phyloP scores from a whole-genome alignment of 1,140 invertebrate genomes.

The Ips nitidus region DNA sequence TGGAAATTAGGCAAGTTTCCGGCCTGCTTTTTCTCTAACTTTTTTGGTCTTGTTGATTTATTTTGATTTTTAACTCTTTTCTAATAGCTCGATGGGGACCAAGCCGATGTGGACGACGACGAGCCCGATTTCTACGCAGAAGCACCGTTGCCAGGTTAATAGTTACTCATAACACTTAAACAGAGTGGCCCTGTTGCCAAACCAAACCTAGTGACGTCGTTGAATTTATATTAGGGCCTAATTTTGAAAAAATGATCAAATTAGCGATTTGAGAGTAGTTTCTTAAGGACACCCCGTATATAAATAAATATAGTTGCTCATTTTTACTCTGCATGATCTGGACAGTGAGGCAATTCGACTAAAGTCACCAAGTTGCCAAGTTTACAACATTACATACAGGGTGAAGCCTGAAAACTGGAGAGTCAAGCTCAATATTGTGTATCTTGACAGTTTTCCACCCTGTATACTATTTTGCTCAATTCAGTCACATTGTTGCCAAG shows the following conservation, averaged over 20 bases:
- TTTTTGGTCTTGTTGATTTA: not conserved
- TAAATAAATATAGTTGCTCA: not conserved
- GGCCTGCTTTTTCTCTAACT: not conserved
- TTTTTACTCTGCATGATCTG: not conserved
- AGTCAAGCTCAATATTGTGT: too few species aligned
- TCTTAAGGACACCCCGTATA: not conserved
- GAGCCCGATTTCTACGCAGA: constrained; percentile 93
- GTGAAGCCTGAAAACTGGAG: too few species aligned
- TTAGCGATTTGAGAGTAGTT: not conserved
- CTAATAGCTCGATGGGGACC: constrained; percentile 77
- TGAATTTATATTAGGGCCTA: not conserved
- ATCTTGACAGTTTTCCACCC: too few species aligned
- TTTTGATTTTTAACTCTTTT: constrained; percentile 36
- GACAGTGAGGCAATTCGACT: not conserved
- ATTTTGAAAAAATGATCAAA: not conserved
- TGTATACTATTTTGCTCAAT: too few species aligned
- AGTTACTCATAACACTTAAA: not conserved
- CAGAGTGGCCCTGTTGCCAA: not conserved
- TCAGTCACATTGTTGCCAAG: too few species aligned
- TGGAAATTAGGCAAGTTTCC: constrained; percentile 16
- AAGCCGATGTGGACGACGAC: constrained; percentile 75
- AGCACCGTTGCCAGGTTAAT: constrained; percentile 75
- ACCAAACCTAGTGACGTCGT: not conserved
- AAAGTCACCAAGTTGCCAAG: not conserved
- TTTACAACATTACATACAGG: not conserved